Evolutionary conservation across 1,140 invertebrate species (phyloP).

Genomic region (Orchesella cincta): DNA sequence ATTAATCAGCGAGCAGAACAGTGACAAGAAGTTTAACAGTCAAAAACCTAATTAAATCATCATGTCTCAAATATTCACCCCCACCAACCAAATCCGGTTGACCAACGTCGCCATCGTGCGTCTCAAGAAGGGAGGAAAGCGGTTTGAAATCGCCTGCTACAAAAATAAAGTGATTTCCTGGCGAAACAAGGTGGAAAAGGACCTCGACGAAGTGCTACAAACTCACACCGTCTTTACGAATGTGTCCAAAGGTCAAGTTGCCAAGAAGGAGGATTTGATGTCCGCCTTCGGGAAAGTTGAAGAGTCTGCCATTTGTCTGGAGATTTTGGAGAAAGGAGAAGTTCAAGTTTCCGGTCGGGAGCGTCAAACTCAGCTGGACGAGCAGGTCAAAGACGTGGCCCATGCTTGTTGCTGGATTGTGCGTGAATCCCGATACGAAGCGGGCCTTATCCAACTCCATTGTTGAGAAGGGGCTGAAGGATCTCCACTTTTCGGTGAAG

Average conservation of each 20-base stretch:
- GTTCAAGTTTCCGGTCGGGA: slow-evolving; percentile 98
- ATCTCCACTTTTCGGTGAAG: slow-evolving; percentile 94
- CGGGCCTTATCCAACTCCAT: slow-evolving; percentile 94
- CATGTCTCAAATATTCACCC: slow-evolving; percentile 92
- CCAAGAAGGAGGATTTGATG: slow-evolving; percentile 94
- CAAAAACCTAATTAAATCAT: too few relatives aligned
- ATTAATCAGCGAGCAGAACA: too few relatives aligned
- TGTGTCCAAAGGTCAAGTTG: slow-evolving; percentile 97
- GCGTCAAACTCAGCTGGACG: slow-evolving; percentile 83
- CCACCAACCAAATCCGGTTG: slow-evolving; percentile 97
- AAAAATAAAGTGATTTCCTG: slow-evolving; percentile 98
- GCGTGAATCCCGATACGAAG: slow-evolving; percentile 96
- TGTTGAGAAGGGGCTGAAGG: slow-evolving; percentile 97
- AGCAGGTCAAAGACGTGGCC: slow-evolving; percentile 90
- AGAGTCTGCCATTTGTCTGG: slow-evolving; percentile 81
- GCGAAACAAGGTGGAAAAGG: slow-evolving; percentile 97
- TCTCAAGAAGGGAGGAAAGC: slow-evolving; percentile 96
- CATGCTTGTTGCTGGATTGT: slow-evolving; percentile 81
- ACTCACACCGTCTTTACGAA: slow-evolving; percentile 95
- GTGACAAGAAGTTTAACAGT: too few relatives aligned
- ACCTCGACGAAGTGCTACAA: slow-evolving; percentile 98
- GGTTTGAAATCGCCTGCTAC: slow-evolving; percentile 99
- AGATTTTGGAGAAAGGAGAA: slow-evolving; percentile 90
- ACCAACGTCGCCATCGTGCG: slow-evolving; percentile 99
- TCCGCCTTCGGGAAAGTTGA: slow-evolving; percentile 82